Conservation (phyloP, 2,888 invertebrate genomes). For the Choristoneura rosaceana region DNA sequence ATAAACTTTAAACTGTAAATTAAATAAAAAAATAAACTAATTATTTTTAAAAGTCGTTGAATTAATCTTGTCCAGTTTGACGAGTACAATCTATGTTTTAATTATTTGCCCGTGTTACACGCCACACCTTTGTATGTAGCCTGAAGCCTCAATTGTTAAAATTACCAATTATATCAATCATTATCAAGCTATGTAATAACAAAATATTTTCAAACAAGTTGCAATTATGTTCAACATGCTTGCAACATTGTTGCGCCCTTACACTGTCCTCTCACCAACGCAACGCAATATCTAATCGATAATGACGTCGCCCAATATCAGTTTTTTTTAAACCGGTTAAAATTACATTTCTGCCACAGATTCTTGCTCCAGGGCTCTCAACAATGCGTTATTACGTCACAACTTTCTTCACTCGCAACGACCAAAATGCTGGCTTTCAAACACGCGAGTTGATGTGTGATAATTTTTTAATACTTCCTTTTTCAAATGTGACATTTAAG, state of each 20-base stretch:
- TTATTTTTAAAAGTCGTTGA: too few species aligned
- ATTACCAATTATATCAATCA: too few species aligned
- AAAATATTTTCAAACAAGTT: too few species aligned
- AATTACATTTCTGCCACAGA: slow-evolving; percentile 28
- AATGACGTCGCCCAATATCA: not conserved
- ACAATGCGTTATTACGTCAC: slow-evolving; percentile 32
- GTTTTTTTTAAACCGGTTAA: not conserved
- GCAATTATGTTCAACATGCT: too few species aligned
- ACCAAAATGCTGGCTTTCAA: slow-evolving; percentile 28
- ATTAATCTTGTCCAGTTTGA: too few species aligned
- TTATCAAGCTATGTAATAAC: too few species aligned
- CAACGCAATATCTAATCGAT: not conserved
- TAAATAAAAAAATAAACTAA: too few species aligned
- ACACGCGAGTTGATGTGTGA: slow-evolving; percentile 33
- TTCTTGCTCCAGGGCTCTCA: slow-evolving; percentile 23
- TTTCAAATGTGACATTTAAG: slow-evolving; percentile 13
- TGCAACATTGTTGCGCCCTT: not conserved
- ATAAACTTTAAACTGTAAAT: too few species aligned
- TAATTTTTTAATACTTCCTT: slow-evolving; percentile 27
- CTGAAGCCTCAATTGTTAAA: too few species aligned
- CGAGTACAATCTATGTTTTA: too few species aligned
- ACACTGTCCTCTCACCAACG: not conserved
- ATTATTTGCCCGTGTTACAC: too few species aligned
- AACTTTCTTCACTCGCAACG: slow-evolving; percentile 20
- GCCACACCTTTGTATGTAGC: too few species aligned